Conservation (phyloP, 2,113 vertebrate species). For the Platycercus adscitus region DNA sequence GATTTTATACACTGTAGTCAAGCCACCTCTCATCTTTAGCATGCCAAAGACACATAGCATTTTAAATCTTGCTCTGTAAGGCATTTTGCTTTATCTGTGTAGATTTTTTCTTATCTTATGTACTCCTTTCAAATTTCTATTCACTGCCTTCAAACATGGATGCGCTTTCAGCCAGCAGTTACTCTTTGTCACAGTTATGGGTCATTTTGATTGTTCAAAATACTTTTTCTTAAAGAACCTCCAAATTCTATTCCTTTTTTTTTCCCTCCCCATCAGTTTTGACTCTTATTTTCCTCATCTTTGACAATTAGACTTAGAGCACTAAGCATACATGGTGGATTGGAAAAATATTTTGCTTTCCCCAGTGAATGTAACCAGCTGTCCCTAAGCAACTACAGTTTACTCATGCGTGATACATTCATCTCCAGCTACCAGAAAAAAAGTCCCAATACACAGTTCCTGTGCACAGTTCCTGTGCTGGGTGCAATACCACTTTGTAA, state of each 20-base stretch:
- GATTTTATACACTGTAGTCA: background rate
- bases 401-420: background rate
- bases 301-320: background rate
- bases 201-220: background rate
- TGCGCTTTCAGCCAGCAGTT: background rate
- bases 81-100: background rate
- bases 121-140: background rate
- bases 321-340: background rate
- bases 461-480: background rate
- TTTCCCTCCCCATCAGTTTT: background rate
- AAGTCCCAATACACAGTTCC: background rate
- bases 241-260: background rate
- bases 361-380: background rate
- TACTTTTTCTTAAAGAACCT: background rate
- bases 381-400: background rate
- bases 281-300: background rate
- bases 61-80: background rate
- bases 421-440: background rate
- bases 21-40: background rate
- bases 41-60: background rate
- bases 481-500: background rate
- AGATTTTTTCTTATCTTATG: background rate
- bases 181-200: background rate
- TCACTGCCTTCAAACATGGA: background rate
- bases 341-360: background rate